Evolutionary conservation across 2,888 invertebrate genomes (phyloP).

Genomic region (Hypomecis punctinalis): DNA sequence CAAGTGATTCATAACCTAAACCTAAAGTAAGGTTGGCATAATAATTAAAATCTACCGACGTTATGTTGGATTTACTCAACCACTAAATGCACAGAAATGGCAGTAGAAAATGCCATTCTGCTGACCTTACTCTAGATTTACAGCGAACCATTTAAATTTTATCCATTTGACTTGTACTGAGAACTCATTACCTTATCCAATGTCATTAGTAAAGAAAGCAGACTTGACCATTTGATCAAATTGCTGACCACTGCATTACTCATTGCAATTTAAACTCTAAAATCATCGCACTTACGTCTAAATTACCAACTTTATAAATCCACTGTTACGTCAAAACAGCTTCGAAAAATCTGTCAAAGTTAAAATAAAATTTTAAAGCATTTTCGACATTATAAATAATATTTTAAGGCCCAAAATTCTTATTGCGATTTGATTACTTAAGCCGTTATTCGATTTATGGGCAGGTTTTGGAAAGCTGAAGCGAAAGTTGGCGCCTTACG

Average conservation of each 20-base stretch:
- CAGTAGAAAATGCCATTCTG: too few species aligned
- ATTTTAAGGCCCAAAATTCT: conserved; percentile 38
- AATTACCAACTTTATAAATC: conserved; percentile 48
- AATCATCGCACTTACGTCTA: conserved; percentile 22
- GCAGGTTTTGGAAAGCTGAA: conserved; percentile 79
- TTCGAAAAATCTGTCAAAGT: conserved; percentile 11
- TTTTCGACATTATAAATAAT: conserved; percentile 28
- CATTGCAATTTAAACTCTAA: conserved; percentile 36
- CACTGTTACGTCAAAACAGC: conserved; percentile 24
- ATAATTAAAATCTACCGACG: too few species aligned
- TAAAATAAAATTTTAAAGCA: conserved; percentile 25
- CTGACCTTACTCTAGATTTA: too few species aligned
- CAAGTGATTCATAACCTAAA: too few species aligned
- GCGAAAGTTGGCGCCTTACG: conserved; percentile 76
- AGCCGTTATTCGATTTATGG: conserved; percentile 55
- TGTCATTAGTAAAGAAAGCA: conserved; percentile 70
- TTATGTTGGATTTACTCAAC: too few species aligned
- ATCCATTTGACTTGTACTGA: conserved; percentile 32
- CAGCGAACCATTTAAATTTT: too few species aligned
- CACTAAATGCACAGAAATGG: too few species aligned
- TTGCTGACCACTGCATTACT: conserved; percentile 42
- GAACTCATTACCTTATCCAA: conserved; percentile 57
- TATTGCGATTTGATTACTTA: conserved; percentile 46
- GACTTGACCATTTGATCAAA: conserved; percentile 47
- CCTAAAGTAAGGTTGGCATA: too few species aligned